Conservation (phyloP, 2,797 vertebrate genomes). For the Adelosebastes latens region DNA sequence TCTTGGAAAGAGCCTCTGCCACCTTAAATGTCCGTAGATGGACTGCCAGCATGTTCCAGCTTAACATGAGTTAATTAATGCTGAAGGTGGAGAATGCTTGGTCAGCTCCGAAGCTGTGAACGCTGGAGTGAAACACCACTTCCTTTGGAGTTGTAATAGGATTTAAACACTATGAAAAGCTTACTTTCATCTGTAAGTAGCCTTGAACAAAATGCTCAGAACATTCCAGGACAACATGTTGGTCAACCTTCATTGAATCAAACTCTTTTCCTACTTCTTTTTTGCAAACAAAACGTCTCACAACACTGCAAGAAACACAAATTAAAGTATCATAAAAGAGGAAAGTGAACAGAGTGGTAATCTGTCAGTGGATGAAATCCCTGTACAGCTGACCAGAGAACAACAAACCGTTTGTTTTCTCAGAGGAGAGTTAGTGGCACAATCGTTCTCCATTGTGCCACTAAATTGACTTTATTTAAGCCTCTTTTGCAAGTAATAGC, state of each 20-base stretch:
- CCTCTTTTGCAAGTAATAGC: slow-evolving; percentile 57
- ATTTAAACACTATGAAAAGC: slow-evolving; percentile 61
- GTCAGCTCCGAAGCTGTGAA: slow-evolving; percentile 46
- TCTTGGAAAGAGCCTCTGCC: neutral
- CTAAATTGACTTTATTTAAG: slow-evolving; percentile 63
- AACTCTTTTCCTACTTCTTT: neutral
- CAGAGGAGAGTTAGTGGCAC: slow-evolving; percentile 37
- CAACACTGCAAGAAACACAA: neutral
- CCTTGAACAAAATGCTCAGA: slow-evolving; percentile 48
- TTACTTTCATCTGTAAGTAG: slow-evolving; percentile 69
- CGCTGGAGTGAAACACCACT: slow-evolving; percentile 35
- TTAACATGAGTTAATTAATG: slow-evolving; percentile 40
- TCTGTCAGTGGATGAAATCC: neutral
- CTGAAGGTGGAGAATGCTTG: slow-evolving; percentile 56
- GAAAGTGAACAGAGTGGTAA: neutral
- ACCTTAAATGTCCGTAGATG: slow-evolving; percentile 26
- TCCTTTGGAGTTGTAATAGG: slow-evolving; percentile 62
- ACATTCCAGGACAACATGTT: slow-evolving; percentile 59
- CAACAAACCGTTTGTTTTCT: slow-evolving; percentile 43
- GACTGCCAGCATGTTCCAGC: slow-evolving; percentile 20
- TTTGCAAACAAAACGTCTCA: neutral
- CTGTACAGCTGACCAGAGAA: slow-evolving; percentile 6
- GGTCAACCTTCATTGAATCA: neutral
- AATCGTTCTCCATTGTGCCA: slow-evolving; percentile 47
- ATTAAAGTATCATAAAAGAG: neutral